These are phyloP conservation scores for Chrysolina oricalcia DNA, from an alignment of 2,888 invertebrate species.

Conservation along the genomic window DNA sequence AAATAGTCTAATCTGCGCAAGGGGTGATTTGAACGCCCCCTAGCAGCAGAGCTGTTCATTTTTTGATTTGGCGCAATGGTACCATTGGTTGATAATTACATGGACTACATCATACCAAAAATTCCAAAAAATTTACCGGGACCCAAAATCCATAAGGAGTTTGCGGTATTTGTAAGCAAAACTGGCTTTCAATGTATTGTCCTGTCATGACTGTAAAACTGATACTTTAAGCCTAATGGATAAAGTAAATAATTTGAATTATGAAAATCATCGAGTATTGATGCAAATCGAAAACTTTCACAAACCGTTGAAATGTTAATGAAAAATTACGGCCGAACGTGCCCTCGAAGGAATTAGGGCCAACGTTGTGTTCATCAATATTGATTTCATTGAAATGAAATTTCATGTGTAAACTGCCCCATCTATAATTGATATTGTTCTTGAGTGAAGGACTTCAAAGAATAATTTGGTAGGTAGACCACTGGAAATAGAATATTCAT, in stretches of 20 bases:
- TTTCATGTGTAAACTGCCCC: background rate
- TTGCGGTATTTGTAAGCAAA: too few relatives aligned
- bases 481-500: too few relatives aligned
- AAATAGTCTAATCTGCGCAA: too few relatives aligned
- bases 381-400: background rate
- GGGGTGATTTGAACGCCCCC: too few relatives aligned
- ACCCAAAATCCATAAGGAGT: too few relatives aligned
- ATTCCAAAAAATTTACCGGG: too few relatives aligned
- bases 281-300: constrained; percentile 21
- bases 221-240: constrained; percentile 16
- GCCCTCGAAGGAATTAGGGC: constrained; percentile 9
- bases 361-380: background rate
- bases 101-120: too few relatives aligned
- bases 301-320: constrained; percentile 9
- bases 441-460: background rate
- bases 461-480: background rate
- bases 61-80: too few relatives aligned
- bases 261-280: constrained; percentile 13
- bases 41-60: too few relatives aligned
- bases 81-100: too few relatives aligned
- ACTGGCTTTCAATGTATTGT: too few relatives aligned
- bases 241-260: constrained; percentile 28
- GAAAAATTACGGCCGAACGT: background rate
- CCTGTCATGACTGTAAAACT: background rate
- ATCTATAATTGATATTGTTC: background rate